Conservation (phyloP, 1,140 invertebrate genomes). For the Ephestia elutella region DNA sequence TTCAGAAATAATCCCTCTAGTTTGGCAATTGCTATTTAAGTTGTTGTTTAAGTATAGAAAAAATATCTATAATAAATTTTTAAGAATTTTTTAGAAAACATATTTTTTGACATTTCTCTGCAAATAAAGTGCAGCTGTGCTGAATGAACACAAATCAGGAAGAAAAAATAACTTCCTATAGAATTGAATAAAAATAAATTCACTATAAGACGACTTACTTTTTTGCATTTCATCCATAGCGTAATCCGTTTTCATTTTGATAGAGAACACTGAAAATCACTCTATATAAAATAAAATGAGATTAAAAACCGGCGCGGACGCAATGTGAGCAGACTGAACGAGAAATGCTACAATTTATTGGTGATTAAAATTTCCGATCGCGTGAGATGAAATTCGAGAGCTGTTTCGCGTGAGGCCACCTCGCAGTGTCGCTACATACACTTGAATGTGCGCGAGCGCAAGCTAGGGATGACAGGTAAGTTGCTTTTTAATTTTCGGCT, state of each 20-base stretch:
- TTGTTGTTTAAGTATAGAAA: no score
- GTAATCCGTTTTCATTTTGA: slow-evolving; percentile 71
- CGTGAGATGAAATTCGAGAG: slow-evolving; percentile 16
- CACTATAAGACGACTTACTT: slow-evolving; percentile 52
- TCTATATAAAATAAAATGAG: no score
- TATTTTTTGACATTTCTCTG: no score
- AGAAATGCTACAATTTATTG: slow-evolving; percentile 16
- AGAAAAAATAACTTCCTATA: neutral
- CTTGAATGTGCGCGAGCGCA: slow-evolving; percentile 40
- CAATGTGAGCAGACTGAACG: neutral
- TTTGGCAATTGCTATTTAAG: no score
- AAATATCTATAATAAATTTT: no score
- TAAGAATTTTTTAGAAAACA: no score
- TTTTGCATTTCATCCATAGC: slow-evolving; percentile 70
- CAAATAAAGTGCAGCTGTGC: no score
- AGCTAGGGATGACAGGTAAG: slow-evolving; percentile 49
- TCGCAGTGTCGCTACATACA: slow-evolving; percentile 49
- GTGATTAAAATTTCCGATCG: slow-evolving; percentile 50
- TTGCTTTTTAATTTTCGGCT: slow-evolving; percentile 46
- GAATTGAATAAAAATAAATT: neutral
- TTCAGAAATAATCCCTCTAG: no score
- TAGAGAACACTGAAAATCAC: neutral
- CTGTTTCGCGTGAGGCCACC: slow-evolving; percentile 45
- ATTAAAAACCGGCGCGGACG: slow-evolving; percentile 13
- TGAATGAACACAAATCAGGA: no score